Evolutionary conservation across 1,140 invertebrate species (phyloP), one percentile per base, ranked within the genome.

Genomic region (Anastrepha obliqua): DNA sequence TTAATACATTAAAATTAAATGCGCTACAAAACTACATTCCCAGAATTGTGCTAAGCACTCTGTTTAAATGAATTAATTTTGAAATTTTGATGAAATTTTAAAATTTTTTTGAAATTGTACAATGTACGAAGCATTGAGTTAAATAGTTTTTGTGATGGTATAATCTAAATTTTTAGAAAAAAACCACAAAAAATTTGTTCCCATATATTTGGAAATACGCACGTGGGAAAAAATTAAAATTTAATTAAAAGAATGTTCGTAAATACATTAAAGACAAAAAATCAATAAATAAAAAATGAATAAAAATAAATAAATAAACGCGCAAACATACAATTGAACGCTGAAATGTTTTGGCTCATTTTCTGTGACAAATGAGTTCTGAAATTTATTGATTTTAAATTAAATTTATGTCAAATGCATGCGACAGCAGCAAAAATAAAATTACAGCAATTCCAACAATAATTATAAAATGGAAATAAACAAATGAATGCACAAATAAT

Each of bases 321-420:
- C 11, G 44, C 42, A 74, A 11, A 65, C 1, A 67, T 8, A 6
- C 67, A 74, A 74, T 47, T 6, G 29, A 47, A 74, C 42, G 44
- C 11, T 67, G 64, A 42, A 39, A 5, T 74, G 67, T n/a, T 5
- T 5, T 65, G 64, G 2, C 20, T 65, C 15, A 17, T 13, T 74
- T 74, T 47, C 13, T 4, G 39, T 74, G 13, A 74, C 67, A 74
- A 74, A 74, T 74, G 67, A 47, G 42, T 17, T 74, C 42, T 74
- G 67, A 74, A 74, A 74, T 74, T 74, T 74, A 74, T 74, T 74
- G 67, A 74, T 74, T 74, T 74, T 47, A 74, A 74, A 74, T 74
- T 74, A 74, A 74, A 74, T 74, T 74, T 74, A 74, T 74, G 67
- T 74, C 67, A 47, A 74, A 74, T 44, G 67, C 67, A 74, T 42